A percentile compares a stretch with the other conserved stretches of the same genome.
These are phyloP conservation scores for Zaprionus ornatus DNA, from an alignment of 1,140 invertebrate species.

Conservation along the genomic window DNA sequence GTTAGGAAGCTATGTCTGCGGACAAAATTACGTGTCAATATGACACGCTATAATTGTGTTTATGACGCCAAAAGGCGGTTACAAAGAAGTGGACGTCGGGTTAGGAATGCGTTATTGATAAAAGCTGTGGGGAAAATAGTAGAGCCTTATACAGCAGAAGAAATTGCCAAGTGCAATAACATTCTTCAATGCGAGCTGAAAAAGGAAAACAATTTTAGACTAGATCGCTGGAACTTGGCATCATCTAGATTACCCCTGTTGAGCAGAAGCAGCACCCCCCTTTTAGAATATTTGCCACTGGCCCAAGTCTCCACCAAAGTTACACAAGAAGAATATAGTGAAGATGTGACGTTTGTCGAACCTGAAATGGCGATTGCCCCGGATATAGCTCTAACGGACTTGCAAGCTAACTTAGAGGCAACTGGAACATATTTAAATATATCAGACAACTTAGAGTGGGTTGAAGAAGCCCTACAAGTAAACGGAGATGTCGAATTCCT, in stretches of 20 bases:
- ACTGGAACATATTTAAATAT: too few species aligned
- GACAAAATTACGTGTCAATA: constrained; percentile 49
- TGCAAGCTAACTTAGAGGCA: too few species aligned
- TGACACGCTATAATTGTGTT: constrained; percentile 44
- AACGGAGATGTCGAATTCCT: too few species aligned
- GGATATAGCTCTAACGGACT: too few species aligned
- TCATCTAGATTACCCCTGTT: background rate
- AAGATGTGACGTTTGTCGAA: too few species aligned
- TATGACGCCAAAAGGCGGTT: constrained; percentile 50
- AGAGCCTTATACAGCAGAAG: constrained; percentile 22
- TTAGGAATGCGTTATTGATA: constrained; percentile 34
- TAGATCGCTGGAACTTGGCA: constrained; percentile 34
- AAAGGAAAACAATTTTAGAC: constrained; percentile 38
- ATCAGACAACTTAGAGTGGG: too few species aligned
- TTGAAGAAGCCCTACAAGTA: too few species aligned
- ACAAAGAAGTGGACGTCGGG: constrained; percentile 21
- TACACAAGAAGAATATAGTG: too few species aligned
- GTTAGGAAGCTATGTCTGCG: constrained; percentile 47
- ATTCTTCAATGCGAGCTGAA: constrained; percentile 29
- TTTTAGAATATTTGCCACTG: too few species aligned
- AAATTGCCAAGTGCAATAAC: background rate
- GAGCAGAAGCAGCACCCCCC: background rate
- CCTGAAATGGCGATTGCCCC: too few species aligned
- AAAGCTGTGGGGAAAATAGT: constrained; percentile 51
- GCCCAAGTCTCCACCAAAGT: too few species aligned